Evolutionary conservation across 2,888 invertebrate genomes (phyloP).

Genomic region (Nomada fucata): DNA sequence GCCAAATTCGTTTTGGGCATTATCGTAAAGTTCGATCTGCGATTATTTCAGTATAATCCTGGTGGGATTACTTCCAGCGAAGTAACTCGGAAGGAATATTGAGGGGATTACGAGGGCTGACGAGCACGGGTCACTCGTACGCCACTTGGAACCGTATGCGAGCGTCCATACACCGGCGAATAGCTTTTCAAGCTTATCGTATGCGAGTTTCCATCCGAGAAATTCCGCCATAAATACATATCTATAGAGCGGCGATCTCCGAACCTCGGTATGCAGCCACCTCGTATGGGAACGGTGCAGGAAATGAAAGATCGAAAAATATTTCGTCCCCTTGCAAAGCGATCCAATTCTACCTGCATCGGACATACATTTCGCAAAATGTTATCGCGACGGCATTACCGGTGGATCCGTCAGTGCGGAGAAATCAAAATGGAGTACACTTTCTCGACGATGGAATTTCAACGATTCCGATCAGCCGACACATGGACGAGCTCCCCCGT

Average conservation of each 20-base stretch:
- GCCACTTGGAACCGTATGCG: conserved; percentile 38
- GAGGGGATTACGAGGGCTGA: conserved; percentile 43
- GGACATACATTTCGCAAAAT: conserved; percentile 48
- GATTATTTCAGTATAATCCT: conserved; percentile 60
- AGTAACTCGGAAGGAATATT: conserved; percentile 47
- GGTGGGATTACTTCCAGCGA: conserved; percentile 28
- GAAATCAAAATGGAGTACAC: background rate
- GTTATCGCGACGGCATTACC: conserved; percentile 50
- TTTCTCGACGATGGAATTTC: background rate
- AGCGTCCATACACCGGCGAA: conserved; percentile 28
- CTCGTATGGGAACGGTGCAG: conserved; percentile 18
- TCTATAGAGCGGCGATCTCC: conserved; percentile 36
- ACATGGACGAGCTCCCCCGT: conserved; percentile 2
- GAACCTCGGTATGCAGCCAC: background rate
- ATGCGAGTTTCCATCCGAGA: conserved; percentile 46
- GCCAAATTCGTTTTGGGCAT: conserved; percentile 46
- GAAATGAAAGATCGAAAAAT: conserved; percentile 49
- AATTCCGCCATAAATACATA: conserved; percentile 56
- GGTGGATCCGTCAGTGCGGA: background rate
- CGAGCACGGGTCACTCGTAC: conserved; percentile 37
- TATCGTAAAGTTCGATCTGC: conserved; percentile 53
- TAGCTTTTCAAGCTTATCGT: conserved; percentile 56
- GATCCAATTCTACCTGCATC: conserved; percentile 49
- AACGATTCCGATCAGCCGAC: background rate
- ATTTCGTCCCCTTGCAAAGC: conserved; percentile 55